Percentiles rank a stretch among this genome's conserved stretches.
These are phyloP conservation scores for Plestiodon gilberti DNA, from an alignment of 2,113 vertebrate species.

Conservation along the genomic window DNA sequence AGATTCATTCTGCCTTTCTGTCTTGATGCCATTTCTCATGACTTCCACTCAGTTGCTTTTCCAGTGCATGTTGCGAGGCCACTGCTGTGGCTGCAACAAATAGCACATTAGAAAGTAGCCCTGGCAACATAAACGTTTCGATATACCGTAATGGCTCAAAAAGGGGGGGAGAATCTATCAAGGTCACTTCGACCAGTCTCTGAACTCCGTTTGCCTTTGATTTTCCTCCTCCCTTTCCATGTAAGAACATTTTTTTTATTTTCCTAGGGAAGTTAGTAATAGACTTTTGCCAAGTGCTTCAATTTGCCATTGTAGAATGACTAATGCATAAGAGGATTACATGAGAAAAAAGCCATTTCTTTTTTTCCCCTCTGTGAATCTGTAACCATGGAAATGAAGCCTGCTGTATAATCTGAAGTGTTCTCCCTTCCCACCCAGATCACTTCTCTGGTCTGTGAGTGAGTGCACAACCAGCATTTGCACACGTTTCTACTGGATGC, in stretches of 20 bases:
- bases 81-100: not conserved
- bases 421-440: not conserved
- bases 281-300: not conserved
- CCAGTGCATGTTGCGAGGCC: not conserved
- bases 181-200: not conserved
- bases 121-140: not conserved
- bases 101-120: not conserved
- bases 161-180: not conserved
- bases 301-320: not conserved
- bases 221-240: too few species aligned
- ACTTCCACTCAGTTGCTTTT: not conserved
- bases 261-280: not conserved
- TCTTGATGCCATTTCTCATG: not conserved
- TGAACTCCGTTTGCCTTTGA: not conserved
- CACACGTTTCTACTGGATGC: too few species aligned
- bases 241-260: not conserved
- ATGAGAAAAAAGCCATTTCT: not conserved
- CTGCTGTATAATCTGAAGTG: not conserved
- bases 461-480: too few species aligned
- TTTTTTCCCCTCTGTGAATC: not conserved
- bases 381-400: not conserved
- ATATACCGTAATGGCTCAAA: not conserved
- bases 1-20: not conserved
- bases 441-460: not conserved
- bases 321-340: not conserved